Evolutionary conservation across 1,140 invertebrate species (phyloP).

Genomic region (Asobara japonica): DNA sequence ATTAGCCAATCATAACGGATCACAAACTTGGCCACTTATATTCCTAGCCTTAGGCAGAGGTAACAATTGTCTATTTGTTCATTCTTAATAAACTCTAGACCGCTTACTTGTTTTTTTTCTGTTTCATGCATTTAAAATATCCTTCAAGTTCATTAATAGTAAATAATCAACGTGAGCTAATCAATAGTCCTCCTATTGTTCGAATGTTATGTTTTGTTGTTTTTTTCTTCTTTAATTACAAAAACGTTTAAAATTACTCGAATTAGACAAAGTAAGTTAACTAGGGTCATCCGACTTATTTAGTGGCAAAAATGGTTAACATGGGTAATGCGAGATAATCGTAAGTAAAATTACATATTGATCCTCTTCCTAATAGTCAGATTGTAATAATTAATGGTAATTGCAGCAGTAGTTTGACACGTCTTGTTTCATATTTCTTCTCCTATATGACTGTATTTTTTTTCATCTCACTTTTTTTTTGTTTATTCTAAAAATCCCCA

Average conservation of each 20-base stretch:
- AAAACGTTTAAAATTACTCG: background rate
- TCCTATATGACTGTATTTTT: slow-evolving; percentile 17
- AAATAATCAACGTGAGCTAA: slow-evolving; percentile 21
- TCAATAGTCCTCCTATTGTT: slow-evolving; percentile 11
- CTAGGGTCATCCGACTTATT: slow-evolving; percentile 24
- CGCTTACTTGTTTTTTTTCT: slow-evolving; percentile 2
- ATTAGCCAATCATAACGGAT: slow-evolving; percentile 23
- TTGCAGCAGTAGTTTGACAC: slow-evolving; percentile 61
- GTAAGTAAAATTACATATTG: background rate
- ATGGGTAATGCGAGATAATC: slow-evolving; percentile 36
- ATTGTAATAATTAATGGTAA: slow-evolving; percentile 49
- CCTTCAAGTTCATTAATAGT: slow-evolving; percentile 31
- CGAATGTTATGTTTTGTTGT: background rate
- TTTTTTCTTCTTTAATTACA: background rate
- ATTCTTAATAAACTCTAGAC: slow-evolving; percentile 24
- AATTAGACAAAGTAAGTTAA: slow-evolving; percentile 25
- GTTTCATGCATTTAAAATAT: slow-evolving; percentile 17
- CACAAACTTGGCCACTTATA: slow-evolving; percentile 21
- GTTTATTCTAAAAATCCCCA: slow-evolving; percentile 40
- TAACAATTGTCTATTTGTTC: slow-evolving; percentile 29
- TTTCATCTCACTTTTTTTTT: slow-evolving; percentile 45
- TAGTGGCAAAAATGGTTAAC: slow-evolving; percentile 11
- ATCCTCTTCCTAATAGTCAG: slow-evolving; percentile 34
- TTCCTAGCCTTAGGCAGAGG: slow-evolving; percentile 24
- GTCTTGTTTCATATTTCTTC: slow-evolving; percentile 22